Conservation (phyloP, 1,140 invertebrate species). For the Aphelenchoides besseyi region DNA sequence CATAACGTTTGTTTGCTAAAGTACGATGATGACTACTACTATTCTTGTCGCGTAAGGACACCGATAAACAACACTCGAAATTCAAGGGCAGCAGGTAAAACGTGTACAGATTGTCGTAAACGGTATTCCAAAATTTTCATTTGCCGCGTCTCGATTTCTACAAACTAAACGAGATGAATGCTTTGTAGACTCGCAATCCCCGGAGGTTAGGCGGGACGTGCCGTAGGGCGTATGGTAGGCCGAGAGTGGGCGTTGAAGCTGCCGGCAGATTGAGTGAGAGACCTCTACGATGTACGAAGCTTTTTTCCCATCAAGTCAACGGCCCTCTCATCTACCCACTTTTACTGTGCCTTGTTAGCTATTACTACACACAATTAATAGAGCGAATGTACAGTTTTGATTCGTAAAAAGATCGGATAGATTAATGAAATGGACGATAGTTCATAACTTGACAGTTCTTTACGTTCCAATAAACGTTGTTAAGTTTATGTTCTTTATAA, state of each 20-base stretch:
- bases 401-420: too few relatives aligned
- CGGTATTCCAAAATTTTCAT: background rate
- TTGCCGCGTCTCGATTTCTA: background rate
- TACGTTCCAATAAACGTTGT: too few relatives aligned
- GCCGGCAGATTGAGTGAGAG: conserved; percentile 1
- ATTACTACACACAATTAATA: too few relatives aligned
- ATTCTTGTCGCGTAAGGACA: background rate
- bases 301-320: background rate
- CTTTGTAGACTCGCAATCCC: background rate
- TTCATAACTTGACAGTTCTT: too few relatives aligned
- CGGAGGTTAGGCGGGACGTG: background rate
- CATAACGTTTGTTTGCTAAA: conserved; percentile 23
- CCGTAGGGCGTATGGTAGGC: conserved; percentile 1
- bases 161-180: background rate
- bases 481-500: too few relatives aligned
- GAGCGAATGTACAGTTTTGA: too few relatives aligned
- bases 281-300: background rate
- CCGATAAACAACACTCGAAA: background rate
- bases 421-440: too few relatives aligned
- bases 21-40: background rate
- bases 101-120: too few relatives aligned
- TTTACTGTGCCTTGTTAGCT: too few relatives aligned
- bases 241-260: background rate
- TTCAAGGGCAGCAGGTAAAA: background rate
- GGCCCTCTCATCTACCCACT: too few relatives aligned